Evolutionary conservation across 2,113 vertebrate genomes (phyloP).

Genomic region (Oreochromis aureus): DNA sequence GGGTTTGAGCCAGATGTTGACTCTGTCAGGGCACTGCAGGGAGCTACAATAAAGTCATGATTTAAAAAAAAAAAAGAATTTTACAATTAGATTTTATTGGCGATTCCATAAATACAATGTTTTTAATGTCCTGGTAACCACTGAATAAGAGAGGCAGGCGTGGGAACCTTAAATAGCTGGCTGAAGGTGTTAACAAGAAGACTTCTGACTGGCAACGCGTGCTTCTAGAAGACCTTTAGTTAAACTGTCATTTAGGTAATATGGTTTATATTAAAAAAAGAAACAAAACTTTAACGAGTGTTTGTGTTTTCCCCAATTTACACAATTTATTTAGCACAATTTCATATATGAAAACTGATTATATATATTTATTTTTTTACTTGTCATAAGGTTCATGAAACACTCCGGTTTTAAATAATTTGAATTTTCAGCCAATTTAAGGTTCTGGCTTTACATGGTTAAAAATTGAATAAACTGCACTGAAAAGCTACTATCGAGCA

Average conservation of each 20-base stretch:
- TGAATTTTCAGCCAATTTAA: not conserved
- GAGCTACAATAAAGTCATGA: not conserved
- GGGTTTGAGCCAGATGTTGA: not conserved
- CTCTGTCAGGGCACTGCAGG: not conserved
- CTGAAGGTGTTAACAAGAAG: not conserved
- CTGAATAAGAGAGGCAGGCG: not conserved
- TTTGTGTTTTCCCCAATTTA: not conserved
- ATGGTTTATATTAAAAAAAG: not conserved
- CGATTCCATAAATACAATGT: not conserved
- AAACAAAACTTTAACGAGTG: accelerated
- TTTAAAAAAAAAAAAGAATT: not conserved
- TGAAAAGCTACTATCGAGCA: not conserved
- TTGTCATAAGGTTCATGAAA: not conserved
- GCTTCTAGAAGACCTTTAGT: not conserved
- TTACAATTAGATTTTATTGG: not conserved
- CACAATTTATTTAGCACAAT: not conserved
- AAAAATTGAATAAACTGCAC: not conserved
- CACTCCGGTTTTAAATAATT: not conserved
- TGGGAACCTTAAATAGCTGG: not conserved
- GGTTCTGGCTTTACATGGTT: accelerated
- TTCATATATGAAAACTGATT: not conserved
- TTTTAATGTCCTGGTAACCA: not conserved
- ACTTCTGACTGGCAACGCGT: not conserved
- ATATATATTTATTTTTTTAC: not conserved
- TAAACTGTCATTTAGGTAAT: not conserved